These are phyloP conservation scores for Hemibagrus wyckioides DNA, from an alignment of 2,113 vertebrate species.

Conservation along the genomic window DNA sequence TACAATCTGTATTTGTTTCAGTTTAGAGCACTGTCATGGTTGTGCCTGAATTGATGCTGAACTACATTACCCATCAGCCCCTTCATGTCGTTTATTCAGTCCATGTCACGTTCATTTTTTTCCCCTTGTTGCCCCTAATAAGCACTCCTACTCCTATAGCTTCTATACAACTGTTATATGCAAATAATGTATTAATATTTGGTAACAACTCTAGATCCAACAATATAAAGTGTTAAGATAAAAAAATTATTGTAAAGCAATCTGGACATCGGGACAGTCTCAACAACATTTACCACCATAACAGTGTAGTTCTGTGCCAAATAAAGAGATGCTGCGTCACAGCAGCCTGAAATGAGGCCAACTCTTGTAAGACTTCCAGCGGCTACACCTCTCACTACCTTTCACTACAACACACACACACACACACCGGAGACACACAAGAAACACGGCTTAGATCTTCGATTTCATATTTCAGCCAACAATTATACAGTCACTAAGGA, in stretches of 20 bases:
- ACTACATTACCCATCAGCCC: too few relatives aligned
- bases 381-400: not conserved
- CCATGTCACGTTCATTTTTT: too few relatives aligned
- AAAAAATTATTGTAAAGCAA: not conserved
- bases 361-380: slow-evolving; percentile 11
- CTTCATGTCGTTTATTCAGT: too few relatives aligned
- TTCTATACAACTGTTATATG: too few relatives aligned
- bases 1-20: not conserved
- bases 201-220: not conserved
- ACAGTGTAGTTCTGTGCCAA: not conserved
- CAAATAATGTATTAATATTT: not conserved
- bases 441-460: not conserved
- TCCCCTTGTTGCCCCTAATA: too few relatives aligned
- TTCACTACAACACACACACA: slow-evolving; percentile 5
- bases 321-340: slow-evolving; percentile 14
- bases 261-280: not conserved
- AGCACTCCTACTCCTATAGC: too few relatives aligned
- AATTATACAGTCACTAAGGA: not conserved
- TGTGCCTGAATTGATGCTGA: too few relatives aligned
- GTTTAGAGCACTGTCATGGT: too few relatives aligned
- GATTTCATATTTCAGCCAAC: not conserved
- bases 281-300: not conserved
- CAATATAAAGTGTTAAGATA: not conserved
- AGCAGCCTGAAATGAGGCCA: slow-evolving; percentile 8
- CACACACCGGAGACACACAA: slow-evolving; percentile 1